These are phyloP conservation scores for Calliphora vomitoria DNA, from an alignment of 2,888 invertebrate genomes.

Conservation along the genomic window DNA sequence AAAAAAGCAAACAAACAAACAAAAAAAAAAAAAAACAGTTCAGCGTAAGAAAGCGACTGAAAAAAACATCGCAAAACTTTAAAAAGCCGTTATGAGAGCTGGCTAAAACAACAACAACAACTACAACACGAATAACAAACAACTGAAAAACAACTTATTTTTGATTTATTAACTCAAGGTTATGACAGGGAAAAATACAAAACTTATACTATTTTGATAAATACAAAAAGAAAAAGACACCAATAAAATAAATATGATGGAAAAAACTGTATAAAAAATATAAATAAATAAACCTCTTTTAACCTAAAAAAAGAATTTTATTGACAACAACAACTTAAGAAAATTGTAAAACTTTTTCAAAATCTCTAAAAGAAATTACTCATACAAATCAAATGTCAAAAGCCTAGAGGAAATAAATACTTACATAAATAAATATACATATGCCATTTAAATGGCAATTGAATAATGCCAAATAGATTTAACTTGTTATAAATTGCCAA, in stretches of 20 bases:
- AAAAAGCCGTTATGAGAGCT: slow-evolving; percentile 61
- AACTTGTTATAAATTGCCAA: no score
- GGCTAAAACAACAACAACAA: slow-evolving; percentile 31
- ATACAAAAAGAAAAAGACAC: slow-evolving; percentile 14
- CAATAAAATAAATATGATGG: slow-evolving; percentile 21
- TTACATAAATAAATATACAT: no score
- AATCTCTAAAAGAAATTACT: neutral
- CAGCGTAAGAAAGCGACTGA: slow-evolving; percentile 7
- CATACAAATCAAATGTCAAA: neutral
- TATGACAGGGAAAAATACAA: slow-evolving; percentile 52
- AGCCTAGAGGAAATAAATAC: neutral
- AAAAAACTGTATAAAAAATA: neutral
- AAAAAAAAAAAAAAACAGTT: slow-evolving; percentile 11
- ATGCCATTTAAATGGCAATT: no score
- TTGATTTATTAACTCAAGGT: slow-evolving; percentile 72
- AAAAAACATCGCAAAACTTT: slow-evolving; percentile 51
- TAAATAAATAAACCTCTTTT: slow-evolving; percentile 43
- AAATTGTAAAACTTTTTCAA: neutral
- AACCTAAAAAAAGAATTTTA: slow-evolving; percentile 33
- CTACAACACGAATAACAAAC: neutral
- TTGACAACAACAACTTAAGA: slow-evolving; percentile 36
- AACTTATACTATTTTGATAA: slow-evolving; percentile 29
- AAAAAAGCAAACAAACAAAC: no score
- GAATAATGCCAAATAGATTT: no score
- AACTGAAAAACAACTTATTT: slow-evolving; percentile 48